Conservation (phyloP, 2,888 invertebrate genomes). For the Magallana nippona region DNA sequence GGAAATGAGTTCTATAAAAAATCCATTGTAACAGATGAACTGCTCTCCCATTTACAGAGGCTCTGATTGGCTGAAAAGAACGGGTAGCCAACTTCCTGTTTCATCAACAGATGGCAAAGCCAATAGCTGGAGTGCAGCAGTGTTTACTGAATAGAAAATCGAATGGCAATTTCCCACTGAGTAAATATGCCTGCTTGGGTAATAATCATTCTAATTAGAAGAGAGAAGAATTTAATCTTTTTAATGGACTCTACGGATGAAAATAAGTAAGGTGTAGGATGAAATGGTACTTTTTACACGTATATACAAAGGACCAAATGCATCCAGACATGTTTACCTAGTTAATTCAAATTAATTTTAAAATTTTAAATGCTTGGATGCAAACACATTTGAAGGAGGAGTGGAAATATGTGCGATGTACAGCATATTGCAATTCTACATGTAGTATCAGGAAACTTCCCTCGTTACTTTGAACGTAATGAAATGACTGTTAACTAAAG, state of each 20-base stretch:
- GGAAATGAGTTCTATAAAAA: neutral
- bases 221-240: neutral
- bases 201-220: neutral
- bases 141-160: constrained; percentile 1
- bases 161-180: neutral
- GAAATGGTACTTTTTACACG: too few species aligned
- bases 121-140: neutral
- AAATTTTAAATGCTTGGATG: too few species aligned
- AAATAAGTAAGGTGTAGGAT: too few species aligned
- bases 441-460: too few species aligned
- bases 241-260: neutral
- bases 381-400: too few species aligned
- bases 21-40: constrained; percentile 19
- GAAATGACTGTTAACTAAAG: too few species aligned
- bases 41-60: neutral
- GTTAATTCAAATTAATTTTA: too few species aligned
- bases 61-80: neutral
- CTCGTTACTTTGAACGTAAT: too few species aligned
- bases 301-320: too few species aligned
- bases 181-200: neutral
- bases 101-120: constrained; percentile 6
- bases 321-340: too few species aligned
- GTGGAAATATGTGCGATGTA: too few species aligned
- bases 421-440: too few species aligned
- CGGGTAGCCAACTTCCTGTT: neutral